phyloP scores from a whole-genome alignment of 2,797 vertebrate genomes.

The Peromyscus melanophrys region DNA sequence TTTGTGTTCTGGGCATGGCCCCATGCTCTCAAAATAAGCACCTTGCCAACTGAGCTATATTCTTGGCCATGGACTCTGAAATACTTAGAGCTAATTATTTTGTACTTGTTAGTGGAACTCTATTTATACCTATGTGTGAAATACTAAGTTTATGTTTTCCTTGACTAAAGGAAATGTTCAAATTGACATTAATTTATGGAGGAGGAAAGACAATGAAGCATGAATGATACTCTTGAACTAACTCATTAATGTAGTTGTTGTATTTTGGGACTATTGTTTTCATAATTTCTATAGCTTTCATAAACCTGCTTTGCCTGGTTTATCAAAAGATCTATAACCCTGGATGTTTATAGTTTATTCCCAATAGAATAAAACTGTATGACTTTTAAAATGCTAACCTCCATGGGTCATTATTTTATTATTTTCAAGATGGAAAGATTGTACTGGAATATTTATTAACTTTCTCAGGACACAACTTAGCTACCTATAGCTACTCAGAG shows the following conservation, averaged over 20 bases:
- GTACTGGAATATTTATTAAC: not conserved
- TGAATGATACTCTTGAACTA: slow-evolving; percentile 4
- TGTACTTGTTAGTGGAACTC: not conserved
- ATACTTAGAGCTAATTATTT: slow-evolving; percentile 16
- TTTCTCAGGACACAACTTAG: not conserved
- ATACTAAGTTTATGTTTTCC: not conserved
- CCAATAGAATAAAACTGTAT: not conserved
- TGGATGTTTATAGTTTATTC: not conserved
- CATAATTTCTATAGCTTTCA: not conserved
- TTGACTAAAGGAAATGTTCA: not conserved
- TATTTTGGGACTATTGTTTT: slow-evolving; percentile 19
- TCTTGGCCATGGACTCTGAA: not conserved
- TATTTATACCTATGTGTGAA: slow-evolving; percentile 35
- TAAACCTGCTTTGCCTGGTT: not conserved
- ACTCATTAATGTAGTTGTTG: not conserved
- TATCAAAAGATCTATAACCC: not conserved
- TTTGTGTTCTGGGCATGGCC: not conserved
- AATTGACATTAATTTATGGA: slow-evolving; percentile 31
- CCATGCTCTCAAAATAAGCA: not conserved
- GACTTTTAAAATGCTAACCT: not conserved
- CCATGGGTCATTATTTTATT: slow-evolving; percentile 24
- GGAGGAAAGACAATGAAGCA: not conserved
- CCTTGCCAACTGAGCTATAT: not conserved
- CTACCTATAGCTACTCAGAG: not conserved
- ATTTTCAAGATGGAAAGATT: not conserved